Evolutionary conservation across 2,797 vertebrate species (phyloP), one percentile per base, ranked within the genome.

Genomic region (Chelmon rostratus): DNA sequence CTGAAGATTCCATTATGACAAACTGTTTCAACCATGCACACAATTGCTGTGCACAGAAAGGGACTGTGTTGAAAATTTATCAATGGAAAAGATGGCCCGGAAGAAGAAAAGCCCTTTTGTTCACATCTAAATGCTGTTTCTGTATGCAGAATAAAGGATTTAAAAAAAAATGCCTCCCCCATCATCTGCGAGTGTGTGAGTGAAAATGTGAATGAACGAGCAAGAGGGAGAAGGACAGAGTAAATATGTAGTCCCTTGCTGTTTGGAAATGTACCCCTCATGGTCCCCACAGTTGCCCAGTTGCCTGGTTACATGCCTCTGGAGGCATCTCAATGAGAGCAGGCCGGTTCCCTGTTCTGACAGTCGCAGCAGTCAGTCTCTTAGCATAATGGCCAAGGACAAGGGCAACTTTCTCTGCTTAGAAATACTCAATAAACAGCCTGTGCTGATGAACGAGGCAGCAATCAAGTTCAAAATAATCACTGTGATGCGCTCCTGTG

Each of bases 281-380:
- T 65, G 88, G 90, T 91, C 86, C 85, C 90, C 88, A 89, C 84
- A 88, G 89, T 88, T 88, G 86, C 86, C 82, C 84, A 58, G 93
- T 93, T 94, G 93, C 94, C 83, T 92, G 88, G 94, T 92, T 91
- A 94, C 93, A 79, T 79, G 87, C 79, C 92, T 90, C 91, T 89
- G 66, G 91, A 93, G 91, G 91, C 88, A 91, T 91, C 81, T 90
- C 78, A 81, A 62, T 81, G 78, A 82, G 91, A 83, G 82, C 74
- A 58, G 83, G 86, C 92, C 79, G 87, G 78, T 79, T 90, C 85
- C 69, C 82, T 84, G 82, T 79, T 88, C 86, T 85, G 88, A 88
- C 89, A 83, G 82, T 79, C 79, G 19, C 88, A 90, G 89, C 86
- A 90, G 89, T 91, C 81, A 78, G 67, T 89, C 87, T 85, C 72